These are phyloP conservation scores for Tetragonisca angustula DNA, from an alignment of 2,888 invertebrate genomes.

Conservation along the genomic window DNA sequence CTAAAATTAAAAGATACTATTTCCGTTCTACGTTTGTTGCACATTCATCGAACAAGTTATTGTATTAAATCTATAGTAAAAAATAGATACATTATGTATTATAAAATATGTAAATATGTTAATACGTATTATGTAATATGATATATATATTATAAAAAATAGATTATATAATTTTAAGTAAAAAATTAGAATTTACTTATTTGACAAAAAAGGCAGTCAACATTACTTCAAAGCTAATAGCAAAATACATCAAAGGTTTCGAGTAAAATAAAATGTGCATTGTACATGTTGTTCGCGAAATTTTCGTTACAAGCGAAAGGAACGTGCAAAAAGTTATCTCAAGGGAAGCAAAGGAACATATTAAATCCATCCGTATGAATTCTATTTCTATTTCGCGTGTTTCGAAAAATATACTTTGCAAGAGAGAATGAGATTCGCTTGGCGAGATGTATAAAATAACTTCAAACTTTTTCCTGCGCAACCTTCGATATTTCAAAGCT, in stretches of 20 bases:
- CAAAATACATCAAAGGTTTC: background rate
- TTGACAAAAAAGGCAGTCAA: background rate
- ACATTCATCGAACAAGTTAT: background rate
- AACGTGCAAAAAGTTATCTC: background rate
- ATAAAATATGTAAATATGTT: too few relatives aligned
- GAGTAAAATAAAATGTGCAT: background rate
- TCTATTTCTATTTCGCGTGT: background rate
- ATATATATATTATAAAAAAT: background rate
- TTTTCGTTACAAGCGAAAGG: background rate
- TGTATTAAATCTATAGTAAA: too few relatives aligned
- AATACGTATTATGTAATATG: too few relatives aligned
- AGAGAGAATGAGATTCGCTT: background rate
- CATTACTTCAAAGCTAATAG: background rate
- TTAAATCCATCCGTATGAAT: conserved; percentile 1
- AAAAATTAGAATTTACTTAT: background rate
- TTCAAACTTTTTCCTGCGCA: background rate
- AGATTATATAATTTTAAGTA: background rate
- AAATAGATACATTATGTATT: too few relatives aligned
- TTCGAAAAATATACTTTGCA: background rate
- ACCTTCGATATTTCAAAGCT: conserved; percentile 22
- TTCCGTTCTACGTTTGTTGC: background rate
- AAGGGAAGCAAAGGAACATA: background rate
- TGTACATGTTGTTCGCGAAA: background rate
- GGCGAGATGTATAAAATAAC: conserved; percentile 23
- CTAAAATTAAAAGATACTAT: background rate